Base-by-base conservation (phyloP, 2,888 invertebrate species). In the Eubasilissa splendida region DNA sequence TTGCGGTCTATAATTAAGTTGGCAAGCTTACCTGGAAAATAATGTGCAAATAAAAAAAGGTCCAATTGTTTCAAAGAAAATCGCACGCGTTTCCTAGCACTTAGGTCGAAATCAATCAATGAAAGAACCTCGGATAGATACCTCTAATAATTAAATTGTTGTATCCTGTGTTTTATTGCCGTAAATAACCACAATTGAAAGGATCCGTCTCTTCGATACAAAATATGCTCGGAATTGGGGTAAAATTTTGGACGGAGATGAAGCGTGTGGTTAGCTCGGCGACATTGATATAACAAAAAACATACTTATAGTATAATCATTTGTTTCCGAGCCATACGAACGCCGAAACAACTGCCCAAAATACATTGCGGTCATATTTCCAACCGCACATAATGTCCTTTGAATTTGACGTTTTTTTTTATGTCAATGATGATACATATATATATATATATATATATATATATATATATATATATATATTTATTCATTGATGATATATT, bases 111-210 rank as follows among this genome's bases (percentile, higher is more conserved):
- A 56, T 77, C 77, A 59, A 59, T 42, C 77, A 52, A 60, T n/a
- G 22, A 9, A n/a, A 22, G 10, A 52, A 14, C 50, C 11, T 42
- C 42, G 42, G 42, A 68, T 65, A 10, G 22, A 12, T 22, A 68
- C 54, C 79, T 53, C 33, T 63, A 80, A 53, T 80, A 81, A 83
- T 77, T 81, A 78, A 83, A 81, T 68, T 76, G 74, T 78, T 53
- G 80, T 81, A 83, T 83, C 83, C 83, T 83, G 83, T 66, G 63
- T 77, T 83, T 83, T 83, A 83, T 81, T 80, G 73, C 80, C 77
- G 5, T 76, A 83, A 83, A 83, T 83, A 58, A 83, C 83, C 79
- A 53, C 82, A 82, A 82, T 82, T 79, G 59, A 54, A 77, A 22
- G 76, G 9, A 33, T 42, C 59, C 63, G 77, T 33, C 56, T 70